These are phyloP conservation scores for Macrosoma leucophasiata DNA, from an alignment of 2,888 invertebrate genomes.

Conservation along the genomic window DNA sequence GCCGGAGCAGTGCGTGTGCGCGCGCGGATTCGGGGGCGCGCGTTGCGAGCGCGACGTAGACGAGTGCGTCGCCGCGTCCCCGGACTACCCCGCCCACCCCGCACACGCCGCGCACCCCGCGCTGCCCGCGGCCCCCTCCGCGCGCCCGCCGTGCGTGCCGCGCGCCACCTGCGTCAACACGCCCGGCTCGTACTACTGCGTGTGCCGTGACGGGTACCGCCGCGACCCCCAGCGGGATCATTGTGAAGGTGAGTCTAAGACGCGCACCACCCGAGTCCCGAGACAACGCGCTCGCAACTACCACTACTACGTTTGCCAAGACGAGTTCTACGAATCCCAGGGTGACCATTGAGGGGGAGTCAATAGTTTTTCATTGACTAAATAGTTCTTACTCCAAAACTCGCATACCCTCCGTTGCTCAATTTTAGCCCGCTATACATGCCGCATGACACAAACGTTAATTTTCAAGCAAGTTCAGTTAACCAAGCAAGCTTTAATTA, in stretches of 20 bases:
- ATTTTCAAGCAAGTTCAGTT: no score
- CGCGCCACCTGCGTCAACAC: constrained; percentile 89
- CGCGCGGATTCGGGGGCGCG: constrained; percentile 86
- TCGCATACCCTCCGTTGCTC: no score
- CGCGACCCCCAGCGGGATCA: constrained; percentile 72
- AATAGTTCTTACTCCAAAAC: no score
- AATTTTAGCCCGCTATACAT: no score
- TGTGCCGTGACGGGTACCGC: constrained; percentile 86
- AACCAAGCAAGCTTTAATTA: no score
- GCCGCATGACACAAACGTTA: no score
- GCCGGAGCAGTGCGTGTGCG: constrained; percentile 86
- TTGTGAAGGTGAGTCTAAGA: constrained; percentile 79
- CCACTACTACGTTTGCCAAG: no score
- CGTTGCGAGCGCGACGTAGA: constrained; percentile 92
- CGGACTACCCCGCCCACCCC: constrained; percentile 53
- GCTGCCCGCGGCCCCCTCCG: constrained; percentile 82
- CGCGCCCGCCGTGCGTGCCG: constrained; percentile 82
- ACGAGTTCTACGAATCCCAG: no score
- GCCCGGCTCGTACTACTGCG: constrained; percentile 93
- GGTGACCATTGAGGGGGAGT: no score
- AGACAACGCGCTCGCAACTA: no score
- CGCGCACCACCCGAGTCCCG: no score
- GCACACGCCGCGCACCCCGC: constrained; percentile 69
- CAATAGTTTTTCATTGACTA: no score
- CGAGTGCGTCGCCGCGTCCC: constrained; percentile 80